These are phyloP conservation scores for Euzophera pinguis DNA, from an alignment of 2,888 invertebrate genomes.

Conservation along the genomic window DNA sequence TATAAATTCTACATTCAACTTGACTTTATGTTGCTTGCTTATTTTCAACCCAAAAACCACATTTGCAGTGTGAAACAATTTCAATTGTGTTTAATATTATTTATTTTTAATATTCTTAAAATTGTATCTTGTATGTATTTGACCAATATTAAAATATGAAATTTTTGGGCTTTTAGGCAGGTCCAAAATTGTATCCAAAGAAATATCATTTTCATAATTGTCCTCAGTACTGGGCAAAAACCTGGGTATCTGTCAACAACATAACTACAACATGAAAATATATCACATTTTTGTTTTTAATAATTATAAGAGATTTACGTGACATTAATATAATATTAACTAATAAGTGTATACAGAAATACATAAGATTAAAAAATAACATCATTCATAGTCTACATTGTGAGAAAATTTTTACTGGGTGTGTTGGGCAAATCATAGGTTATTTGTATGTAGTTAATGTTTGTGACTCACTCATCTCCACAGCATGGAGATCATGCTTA, in stretches of 20 bases:
- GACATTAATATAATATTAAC: neutral
- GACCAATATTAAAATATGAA: too few species aligned
- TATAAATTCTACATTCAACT: too few species aligned
- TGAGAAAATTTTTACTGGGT: neutral
- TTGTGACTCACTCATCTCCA: neutral
- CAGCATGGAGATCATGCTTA: too few species aligned
- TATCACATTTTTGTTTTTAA: neutral
- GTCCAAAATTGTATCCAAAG: neutral
- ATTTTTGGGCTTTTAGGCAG: too few species aligned
- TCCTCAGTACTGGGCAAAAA: neutral
- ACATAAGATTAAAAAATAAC: neutral
- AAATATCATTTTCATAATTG: neutral
- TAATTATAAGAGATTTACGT: neutral
- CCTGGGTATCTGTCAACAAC: neutral
- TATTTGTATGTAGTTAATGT: neutral
- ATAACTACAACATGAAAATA: neutral
- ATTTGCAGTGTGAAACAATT: too few species aligned
- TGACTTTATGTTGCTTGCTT: too few species aligned
- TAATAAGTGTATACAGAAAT: neutral
- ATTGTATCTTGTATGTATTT: too few species aligned
- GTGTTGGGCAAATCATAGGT: neutral
- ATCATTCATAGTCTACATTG: neutral
- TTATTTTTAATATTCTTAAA: too few species aligned
- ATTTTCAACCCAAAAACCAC: too few species aligned
- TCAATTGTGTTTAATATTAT: too few species aligned